A percentile compares a stretch with the other conserved stretches of the same genome.
Evolutionary conservation across 2,888 invertebrate species (phyloP).

Genomic region (Melinaea marsaeus): DNA sequence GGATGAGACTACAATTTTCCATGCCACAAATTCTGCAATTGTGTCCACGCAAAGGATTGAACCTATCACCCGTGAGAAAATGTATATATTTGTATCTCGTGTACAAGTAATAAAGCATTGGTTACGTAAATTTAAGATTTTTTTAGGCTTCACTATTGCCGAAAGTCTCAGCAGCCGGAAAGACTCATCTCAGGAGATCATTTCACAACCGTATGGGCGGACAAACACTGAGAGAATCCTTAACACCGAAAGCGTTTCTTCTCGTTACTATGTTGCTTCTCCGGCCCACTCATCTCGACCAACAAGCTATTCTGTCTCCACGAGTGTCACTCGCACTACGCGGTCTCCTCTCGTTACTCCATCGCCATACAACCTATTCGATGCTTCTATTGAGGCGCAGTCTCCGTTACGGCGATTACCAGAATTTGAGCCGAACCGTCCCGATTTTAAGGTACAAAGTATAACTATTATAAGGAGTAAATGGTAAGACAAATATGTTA

Average conservation of each 20-base stretch:
- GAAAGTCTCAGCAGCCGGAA: too few relatives aligned
- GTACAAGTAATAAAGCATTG: not conserved
- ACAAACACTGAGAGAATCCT: slow-evolving; percentile 22
- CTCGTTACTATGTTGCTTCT: too few relatives aligned
- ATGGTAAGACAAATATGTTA: too few relatives aligned
- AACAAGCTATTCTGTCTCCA: not conserved
- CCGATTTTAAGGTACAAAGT: slow-evolving; percentile 54
- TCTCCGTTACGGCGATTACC: slow-evolving; percentile 11
- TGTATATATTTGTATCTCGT: not conserved
- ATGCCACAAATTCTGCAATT: not conserved
- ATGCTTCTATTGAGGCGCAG: slow-evolving; percentile 5
- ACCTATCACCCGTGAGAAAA: not conserved
- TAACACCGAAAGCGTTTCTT: slow-evolving; percentile 10
- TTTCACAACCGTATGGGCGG: not conserved
- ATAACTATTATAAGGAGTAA: not conserved
- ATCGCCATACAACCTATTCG: not conserved
- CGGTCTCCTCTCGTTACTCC: not conserved
- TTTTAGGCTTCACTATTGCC: not conserved
- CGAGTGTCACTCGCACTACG: not conserved
- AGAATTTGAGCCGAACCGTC: slow-evolving; percentile 61
- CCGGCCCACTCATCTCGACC: not conserved
- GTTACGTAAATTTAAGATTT: not conserved
- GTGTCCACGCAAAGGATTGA: not conserved
- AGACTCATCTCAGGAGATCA: too few relatives aligned
- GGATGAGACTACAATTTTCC: not conserved